A percentile compares a stretch with the other conserved stretches of the same genome.
Evolutionary conservation across 53 echinoderm and acorn worm species (phyloP).

Genomic region (Luidia sarsii): DNA sequence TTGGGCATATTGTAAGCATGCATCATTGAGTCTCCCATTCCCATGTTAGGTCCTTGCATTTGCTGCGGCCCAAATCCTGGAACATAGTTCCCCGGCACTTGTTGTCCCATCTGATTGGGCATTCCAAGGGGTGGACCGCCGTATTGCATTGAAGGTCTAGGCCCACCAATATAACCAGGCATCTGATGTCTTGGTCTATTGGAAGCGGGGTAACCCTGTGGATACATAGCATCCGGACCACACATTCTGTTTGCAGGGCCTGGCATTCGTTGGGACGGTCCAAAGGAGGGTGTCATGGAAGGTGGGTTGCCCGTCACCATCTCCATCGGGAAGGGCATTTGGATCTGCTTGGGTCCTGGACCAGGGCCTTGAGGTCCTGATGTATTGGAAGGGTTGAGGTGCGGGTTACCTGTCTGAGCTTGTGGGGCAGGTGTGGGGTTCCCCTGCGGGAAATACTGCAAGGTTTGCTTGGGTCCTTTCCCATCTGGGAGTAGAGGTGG

Average conservation of each 20-base stretch:
- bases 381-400: slow-evolving; percentile 77
- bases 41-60: slow-evolving; percentile 68
- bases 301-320: slow-evolving; percentile 90
- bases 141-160: slow-evolving; percentile 73
- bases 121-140: slow-evolving; percentile 63
- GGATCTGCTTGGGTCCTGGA: slow-evolving; percentile 93
- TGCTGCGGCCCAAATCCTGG: slow-evolving; percentile 69
- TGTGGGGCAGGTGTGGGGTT: slow-evolving; percentile 68
- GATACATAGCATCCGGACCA: slow-evolving; percentile 78
- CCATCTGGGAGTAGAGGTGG: slow-evolving; percentile 95
- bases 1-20: slow-evolving; percentile 46
- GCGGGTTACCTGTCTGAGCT: slow-evolving; percentile 91
- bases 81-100: slow-evolving; percentile 53
- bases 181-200: slow-evolving; percentile 77
- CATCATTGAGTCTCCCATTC: slow-evolving; percentile 55
- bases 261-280: slow-evolving; percentile 75
- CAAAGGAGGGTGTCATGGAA: slow-evolving; percentile 73
- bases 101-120: slow-evolving; percentile 43
- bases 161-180: slow-evolving; percentile 62
- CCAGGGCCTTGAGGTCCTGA: slow-evolving; percentile 53
- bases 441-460: slow-evolving; percentile 95
- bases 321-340: slow-evolving; percentile 97
- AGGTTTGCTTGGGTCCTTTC: slow-evolving; percentile 97
- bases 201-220: slow-evolving; percentile 65
- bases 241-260: slow-evolving; percentile 71